Evolutionary conservation across 2,888 invertebrate genomes (phyloP).

Genomic region (Hirtodrosophila trivittata): DNA sequence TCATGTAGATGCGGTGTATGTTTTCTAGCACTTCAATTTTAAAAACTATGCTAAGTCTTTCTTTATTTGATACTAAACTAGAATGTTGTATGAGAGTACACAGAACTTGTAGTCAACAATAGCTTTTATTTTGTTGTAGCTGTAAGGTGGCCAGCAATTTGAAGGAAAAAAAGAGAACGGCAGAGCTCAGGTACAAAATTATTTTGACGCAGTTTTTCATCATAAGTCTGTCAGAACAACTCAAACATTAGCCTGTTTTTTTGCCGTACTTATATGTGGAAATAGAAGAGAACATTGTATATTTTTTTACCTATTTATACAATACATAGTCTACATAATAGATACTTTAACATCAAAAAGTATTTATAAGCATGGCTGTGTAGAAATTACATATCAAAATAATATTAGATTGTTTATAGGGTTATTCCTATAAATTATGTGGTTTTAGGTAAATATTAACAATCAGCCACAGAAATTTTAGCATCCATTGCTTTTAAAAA

Average conservation of each 20-base stretch:
- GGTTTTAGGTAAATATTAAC: too few relatives aligned
- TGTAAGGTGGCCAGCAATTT: conserved; percentile 50
- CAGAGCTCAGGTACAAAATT: conserved; percentile 45
- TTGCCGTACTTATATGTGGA: too few relatives aligned
- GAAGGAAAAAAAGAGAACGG: neutral
- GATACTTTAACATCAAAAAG: too few relatives aligned
- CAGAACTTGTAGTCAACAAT: conserved; percentile 27
- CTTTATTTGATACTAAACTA: conserved; percentile 46
- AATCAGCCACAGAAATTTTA: too few relatives aligned
- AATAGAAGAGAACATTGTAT: too few relatives aligned
- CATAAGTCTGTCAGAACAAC: conserved; percentile 57
- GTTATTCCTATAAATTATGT: too few relatives aligned
- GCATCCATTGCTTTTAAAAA: too few relatives aligned
- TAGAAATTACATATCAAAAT: too few relatives aligned
- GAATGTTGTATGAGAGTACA: conserved; percentile 18
- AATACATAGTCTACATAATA: too few relatives aligned
- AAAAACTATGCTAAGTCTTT: conserved; percentile 48
- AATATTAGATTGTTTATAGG: too few relatives aligned
- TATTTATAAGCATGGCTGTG: too few relatives aligned
- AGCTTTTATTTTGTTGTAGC: conserved; percentile 48
- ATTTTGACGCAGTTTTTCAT: conserved; percentile 56
- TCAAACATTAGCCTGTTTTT: conserved; percentile 49
- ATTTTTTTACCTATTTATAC: too few relatives aligned
- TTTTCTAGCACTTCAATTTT: conserved; percentile 52
- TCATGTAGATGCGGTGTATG: conserved; percentile 34